Base-by-base conservation (phyloP, 2,113 vertebrate genomes). In the Oostethus manadensis region DNA sequence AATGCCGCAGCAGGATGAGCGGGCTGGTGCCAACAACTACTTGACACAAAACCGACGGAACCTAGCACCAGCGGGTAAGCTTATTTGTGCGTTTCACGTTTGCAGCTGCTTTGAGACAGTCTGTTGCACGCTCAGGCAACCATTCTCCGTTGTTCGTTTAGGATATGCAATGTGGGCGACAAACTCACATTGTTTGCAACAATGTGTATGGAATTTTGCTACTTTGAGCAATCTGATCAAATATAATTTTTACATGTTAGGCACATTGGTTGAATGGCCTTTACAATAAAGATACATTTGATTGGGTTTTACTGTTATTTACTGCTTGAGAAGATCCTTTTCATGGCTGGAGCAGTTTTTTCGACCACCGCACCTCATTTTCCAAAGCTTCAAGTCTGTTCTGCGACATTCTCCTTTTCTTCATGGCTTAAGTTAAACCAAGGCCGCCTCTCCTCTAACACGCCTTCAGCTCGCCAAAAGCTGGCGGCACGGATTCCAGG, bases 381-480 rank as follows among this genome's bases (percentile, higher is more conserved):
- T 51, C 33, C 51, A 53, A 53, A 53, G 23, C 9, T 9, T 42
- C 11, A 18, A 16, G 1, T 6, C 9, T 35, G 17, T 48, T 55
- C 45, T 42, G 20, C 21, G 18, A 35, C 44, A 50, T 45, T 6
- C 26, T n/a, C 15, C 33, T 17, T 53, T 29, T 29, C 49, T 53
- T 46, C 17, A n/a, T 66, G 42, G 50, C 40, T 43, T 21, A n/a
- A 20, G 6, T 42, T 20, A 17, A 73, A 58, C 51, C 17, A 38
- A 38, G 60, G 4, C 63, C 74, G 54, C 60, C 46, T n/a, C 54
- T 66, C 21, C 54, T 77, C 62, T 70, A 57, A 73, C 58, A 33
- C 29, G 50, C 62, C 60, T 60, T 72, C 62, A 6, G 62, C 53
- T 43, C 46, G 7, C 23, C 56, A 66, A 82, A 82, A 89, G 87